Base-by-base conservation (phyloP, 2,113 vertebrate species). In the Amblyornis subalaris region DNA sequence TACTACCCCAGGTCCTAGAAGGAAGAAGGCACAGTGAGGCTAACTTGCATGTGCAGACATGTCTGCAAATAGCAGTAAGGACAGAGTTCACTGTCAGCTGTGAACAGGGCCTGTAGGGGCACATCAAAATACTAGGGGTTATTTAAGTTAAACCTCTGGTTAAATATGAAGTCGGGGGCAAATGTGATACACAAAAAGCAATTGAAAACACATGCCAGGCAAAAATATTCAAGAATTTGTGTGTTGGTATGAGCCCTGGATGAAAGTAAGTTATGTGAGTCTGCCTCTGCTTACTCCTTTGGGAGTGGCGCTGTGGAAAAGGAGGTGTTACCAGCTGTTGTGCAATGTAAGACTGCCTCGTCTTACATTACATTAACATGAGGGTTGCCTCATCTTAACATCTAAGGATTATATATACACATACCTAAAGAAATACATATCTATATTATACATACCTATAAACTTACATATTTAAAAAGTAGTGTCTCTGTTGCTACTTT, bases 81-180 rank as follows among this genome's bases (percentile, higher is more conserved):
- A 87, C 74, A 89, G 81, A 93, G 90, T 91, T 94, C 71, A 44
- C 55, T 54, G 24, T 92, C 73, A 95, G 81, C 94, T 91, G 84
- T 64, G 54, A 81, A 66, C 0, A 3, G 55, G 67, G 26, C 77
- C 93, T 71, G 76, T 84, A 62, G 77, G 86, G 69, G 26, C 64
- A 76, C 50, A 69, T 58, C 72, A 85, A 95, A 92, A 72, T 66
- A 48, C 70, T 90, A 3, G 17, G 47, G 82, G 87, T 95, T 95
- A 93, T 87, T 94, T 75, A 91, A 95, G 76, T 72, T 94, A 89
- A 95, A 70, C 54, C n/a, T 70, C 74, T 58, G 47, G 88, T 83
- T 90, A 92, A 94, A 75, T 67, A 66, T 14, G 51, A 75, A 90
- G 67, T 77, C 0, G 0, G 26, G 84, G 36, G 35, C 69, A 90